Percentiles rank a stretch among this genome's conserved stretches.
These are phyloP conservation scores for Gastrophryne carolinensis DNA, from an alignment of 2,797 vertebrate species.

Conservation along the genomic window DNA sequence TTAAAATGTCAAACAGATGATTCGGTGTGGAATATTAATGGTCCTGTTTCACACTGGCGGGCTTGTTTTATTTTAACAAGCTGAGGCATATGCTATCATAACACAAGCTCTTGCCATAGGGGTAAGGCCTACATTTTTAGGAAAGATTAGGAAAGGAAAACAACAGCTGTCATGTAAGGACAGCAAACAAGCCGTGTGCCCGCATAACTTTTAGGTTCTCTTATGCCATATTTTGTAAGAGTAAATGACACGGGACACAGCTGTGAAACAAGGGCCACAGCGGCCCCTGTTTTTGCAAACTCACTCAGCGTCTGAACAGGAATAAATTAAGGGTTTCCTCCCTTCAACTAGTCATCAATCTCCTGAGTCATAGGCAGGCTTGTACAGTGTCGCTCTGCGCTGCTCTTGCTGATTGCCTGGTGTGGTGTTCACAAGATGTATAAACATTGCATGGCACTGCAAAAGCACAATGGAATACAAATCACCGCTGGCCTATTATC, in stretches of 20 bases:
- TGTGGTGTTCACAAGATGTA: background rate
- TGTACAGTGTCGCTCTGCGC: background rate
- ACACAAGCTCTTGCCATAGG: slow-evolving; percentile 49
- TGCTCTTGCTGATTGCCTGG: background rate
- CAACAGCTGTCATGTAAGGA: slow-evolving; percentile 50
- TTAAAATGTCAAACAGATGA: slow-evolving; percentile 67
- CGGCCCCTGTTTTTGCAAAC: background rate
- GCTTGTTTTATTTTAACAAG: slow-evolving; percentile 65
- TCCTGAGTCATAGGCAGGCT: background rate
- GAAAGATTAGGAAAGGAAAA: slow-evolving; percentile 54
- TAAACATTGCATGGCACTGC: background rate
- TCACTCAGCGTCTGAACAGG: background rate
- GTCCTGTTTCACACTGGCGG: slow-evolving; percentile 65
- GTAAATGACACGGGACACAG: slow-evolving; percentile 16
- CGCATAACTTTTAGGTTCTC: slow-evolving; percentile 60
- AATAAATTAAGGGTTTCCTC: slow-evolving; percentile 23
- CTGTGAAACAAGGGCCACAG: slow-evolving; percentile 1
- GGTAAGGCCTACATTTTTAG: slow-evolving; percentile 55
- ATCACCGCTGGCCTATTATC: background rate
- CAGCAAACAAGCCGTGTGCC: slow-evolving; percentile 25
- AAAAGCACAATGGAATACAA: background rate
- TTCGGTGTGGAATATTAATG: slow-evolving; percentile 65
- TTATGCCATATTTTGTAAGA: slow-evolving; percentile 57
- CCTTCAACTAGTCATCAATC: slow-evolving; percentile 21
- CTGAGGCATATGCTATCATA: slow-evolving; percentile 59